Evolutionary conservation across 2,888 invertebrate species (phyloP), one percentile per base, ranked within the genome.

Genomic region (Xanthorhoe spadicearia): DNA sequence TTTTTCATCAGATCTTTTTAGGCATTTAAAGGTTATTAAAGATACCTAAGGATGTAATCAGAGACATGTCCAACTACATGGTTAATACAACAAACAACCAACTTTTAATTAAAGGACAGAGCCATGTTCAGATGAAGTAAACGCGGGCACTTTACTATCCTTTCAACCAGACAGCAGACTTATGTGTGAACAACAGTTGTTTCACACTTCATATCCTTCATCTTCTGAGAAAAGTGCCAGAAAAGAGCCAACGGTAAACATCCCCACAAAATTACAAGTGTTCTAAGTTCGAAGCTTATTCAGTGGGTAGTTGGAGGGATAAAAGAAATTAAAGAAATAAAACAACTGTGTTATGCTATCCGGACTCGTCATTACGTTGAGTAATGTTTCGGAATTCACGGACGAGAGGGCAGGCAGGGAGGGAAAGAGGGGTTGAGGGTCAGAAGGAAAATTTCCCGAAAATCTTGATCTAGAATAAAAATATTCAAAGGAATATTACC

Each of bases 291-390:
- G 46, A 51, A 23, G 61, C 18, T 55, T 55, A 64, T 64, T 51
- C 50, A 15, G 28, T 32, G 38, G 51, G 32, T 62, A 54, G 61
- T 57, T 32, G 28, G 15, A 51, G 7, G 32, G 43, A 35, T 58
- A 63, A 55, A 59, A 56, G 53, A 61, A 67, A 60, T 48, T 59
- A 48, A 52, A 59, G 59, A 60, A 55, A 67, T 56, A 60, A 63
- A 66, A 61, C 50, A 61, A 48, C 66, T n/a, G 50, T 18, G 53
- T 53, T 66, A 58, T 59, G 50, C 32, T 59, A 59, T 55, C 54
- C 59, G 19, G 49, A 46, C 57, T 59, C 66, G 58, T 66, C 66
- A 66, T 66, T 66, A 66, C 51, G 55, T 51, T 66, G 59, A 66
- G 66, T 66, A 66, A 66, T 66, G 62, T 51, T 48, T 51, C 35